phyloP scores from a whole-genome alignment of 2,797 vertebrate genomes.

The Danio tinwini region DNA sequence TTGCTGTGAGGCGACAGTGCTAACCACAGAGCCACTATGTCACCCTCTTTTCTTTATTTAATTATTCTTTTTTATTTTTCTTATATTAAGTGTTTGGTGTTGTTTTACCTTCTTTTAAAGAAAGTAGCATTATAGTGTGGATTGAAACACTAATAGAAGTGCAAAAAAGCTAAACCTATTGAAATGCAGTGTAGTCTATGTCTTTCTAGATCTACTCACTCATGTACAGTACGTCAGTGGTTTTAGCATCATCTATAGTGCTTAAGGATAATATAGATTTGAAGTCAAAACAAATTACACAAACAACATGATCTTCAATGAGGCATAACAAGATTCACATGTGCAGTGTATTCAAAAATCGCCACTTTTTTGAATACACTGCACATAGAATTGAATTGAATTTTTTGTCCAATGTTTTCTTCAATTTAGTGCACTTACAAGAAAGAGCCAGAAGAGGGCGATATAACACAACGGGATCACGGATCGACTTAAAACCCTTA shows the following conservation, averaged over 20 bases:
- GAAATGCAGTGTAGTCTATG: too few species aligned
- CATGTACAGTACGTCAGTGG: neutral
- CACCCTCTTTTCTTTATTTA: too few species aligned
- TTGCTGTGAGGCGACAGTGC: too few species aligned
- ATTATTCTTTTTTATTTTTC: too few species aligned
- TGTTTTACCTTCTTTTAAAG: neutral
- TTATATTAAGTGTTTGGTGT: neutral
- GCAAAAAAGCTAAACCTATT: too few species aligned
- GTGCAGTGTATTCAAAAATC: too few species aligned
- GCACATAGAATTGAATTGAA: too few species aligned
- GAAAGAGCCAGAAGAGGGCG: constrained; percentile 66
- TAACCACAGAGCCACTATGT: too few species aligned
- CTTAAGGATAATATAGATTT: neutral
- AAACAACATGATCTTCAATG: neutral
- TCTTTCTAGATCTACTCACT: neutral
- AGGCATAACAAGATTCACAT: neutral
- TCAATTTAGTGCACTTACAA: constrained; percentile 54
- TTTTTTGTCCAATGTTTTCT: neutral
- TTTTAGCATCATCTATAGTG: neutral
- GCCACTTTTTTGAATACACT: too few species aligned
- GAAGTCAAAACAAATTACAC: too few species aligned
- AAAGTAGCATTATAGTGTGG: neutral
- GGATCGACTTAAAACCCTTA: too few species aligned
- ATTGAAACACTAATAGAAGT: neutral
- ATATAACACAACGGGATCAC: too few species aligned